These are phyloP conservation scores for Ypsolopha scabrella DNA, from an alignment of 2,888 invertebrate species.

Conservation along the genomic window DNA sequence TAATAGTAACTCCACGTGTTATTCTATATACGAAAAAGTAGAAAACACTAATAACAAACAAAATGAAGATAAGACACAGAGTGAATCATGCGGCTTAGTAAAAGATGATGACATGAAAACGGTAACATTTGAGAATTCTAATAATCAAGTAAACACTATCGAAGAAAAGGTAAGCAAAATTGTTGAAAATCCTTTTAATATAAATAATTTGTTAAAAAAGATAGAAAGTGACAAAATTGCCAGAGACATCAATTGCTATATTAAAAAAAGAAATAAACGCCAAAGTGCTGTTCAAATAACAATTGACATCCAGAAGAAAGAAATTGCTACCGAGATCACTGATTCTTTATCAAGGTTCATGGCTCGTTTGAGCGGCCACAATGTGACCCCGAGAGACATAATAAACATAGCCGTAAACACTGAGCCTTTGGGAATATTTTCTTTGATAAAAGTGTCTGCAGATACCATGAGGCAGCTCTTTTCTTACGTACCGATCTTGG, in stretches of 20 bases:
- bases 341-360: constrained; percentile 20
- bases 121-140: too few relatives aligned
- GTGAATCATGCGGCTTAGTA: too few relatives aligned
- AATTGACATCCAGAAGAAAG: constrained; percentile 38
- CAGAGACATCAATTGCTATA: constrained; percentile 10
- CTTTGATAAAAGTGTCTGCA: constrained; percentile 35
- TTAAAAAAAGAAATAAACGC: not conserved
- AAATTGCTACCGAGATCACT: constrained; percentile 31
- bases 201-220: constrained; percentile 15
- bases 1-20: too few relatives aligned
- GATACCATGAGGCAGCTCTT: constrained; percentile 36
- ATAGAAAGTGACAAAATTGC: constrained; percentile 27
- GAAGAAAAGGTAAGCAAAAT: too few relatives aligned
- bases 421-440: constrained; percentile 41
- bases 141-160: too few relatives aligned
- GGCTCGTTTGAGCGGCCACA: not conserved
- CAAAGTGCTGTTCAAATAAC: constrained; percentile 25
- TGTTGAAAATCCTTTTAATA: not conserved
- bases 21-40: too few relatives aligned
- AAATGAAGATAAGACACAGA: too few relatives aligned
- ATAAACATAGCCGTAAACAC: constrained; percentile 52
- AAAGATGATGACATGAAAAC: too few relatives aligned
- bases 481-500: constrained; percentile 29
- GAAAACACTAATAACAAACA: too few relatives aligned
- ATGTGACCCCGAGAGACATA: not conserved